Conservation (phyloP, 2,888 invertebrate genomes). For the Lucinisca nassula region DNA sequence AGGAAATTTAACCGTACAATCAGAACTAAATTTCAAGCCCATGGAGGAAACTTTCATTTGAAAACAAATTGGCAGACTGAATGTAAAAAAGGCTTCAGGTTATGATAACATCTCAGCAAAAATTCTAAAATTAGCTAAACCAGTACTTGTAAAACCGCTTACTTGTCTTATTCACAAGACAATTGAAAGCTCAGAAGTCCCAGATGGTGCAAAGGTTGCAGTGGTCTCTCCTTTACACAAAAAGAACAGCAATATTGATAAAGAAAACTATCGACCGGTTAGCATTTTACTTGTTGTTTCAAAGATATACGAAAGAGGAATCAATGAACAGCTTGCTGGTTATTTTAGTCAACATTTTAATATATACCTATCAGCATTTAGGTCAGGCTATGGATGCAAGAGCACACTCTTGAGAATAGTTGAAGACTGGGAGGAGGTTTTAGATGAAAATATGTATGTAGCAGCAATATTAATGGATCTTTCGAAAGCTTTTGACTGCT, state of each 20-base stretch:
- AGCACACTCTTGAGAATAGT: background rate
- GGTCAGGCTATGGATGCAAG: background rate
- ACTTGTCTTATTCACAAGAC: background rate
- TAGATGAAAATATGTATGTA: no score
- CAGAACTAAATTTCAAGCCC: no score
- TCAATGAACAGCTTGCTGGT: background rate
- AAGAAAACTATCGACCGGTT: slow-evolving; percentile 7
- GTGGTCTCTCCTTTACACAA: background rate
- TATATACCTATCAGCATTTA: background rate
- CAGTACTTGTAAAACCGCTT: background rate
- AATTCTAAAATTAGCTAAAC: background rate
- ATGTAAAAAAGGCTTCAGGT: no score
- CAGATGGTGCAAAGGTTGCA: background rate
- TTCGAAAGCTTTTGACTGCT: slow-evolving; percentile 9
- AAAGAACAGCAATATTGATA: background rate
- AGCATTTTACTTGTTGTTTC: background rate
- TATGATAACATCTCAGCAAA: background rate
- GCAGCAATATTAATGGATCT: no score
- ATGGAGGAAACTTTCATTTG: no score
- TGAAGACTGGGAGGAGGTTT: no score
- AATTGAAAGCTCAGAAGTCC: background rate
- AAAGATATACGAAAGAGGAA: background rate
- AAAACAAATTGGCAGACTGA: no score
- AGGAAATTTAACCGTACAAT: no score
- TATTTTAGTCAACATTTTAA: background rate